phyloP scores from a whole-genome alignment of 2,113 vertebrate species.

The Butastur rufipennis region DNA sequence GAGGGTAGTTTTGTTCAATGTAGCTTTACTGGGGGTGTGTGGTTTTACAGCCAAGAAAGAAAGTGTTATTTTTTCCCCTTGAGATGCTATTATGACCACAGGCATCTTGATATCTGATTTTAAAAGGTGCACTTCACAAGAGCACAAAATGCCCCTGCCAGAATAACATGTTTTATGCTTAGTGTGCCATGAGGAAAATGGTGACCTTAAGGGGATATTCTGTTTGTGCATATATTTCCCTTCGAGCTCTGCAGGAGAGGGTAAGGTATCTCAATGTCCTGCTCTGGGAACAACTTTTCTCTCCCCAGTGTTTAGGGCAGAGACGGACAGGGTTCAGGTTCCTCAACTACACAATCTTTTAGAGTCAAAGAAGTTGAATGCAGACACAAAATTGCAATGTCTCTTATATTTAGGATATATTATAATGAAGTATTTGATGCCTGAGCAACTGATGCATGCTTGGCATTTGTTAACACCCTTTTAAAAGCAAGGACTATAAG shows the following conservation, averaged over 20 bases:
- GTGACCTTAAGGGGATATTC: not conserved
- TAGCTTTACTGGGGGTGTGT: slow-evolving; percentile 6
- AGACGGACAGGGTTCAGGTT: not conserved
- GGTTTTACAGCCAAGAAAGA: slow-evolving; percentile 8
- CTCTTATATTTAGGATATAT: not conserved
- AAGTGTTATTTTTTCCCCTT: not conserved
- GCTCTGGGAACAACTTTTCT: not conserved
- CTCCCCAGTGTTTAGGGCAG: not conserved
- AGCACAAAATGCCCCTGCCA: not conserved
- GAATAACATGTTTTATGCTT: not conserved
- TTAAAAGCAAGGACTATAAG: not conserved
- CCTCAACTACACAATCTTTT: not conserved
- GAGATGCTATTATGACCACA: not conserved
- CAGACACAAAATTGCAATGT: not conserved
- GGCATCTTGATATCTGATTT: slow-evolving; percentile 9
- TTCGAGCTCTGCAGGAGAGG: not conserved
- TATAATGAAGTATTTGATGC: not conserved
- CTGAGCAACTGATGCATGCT: not conserved
- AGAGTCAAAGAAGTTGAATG: not conserved
- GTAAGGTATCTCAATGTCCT: not conserved
- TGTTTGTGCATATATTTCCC: not conserved
- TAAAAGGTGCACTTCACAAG: slow-evolving; percentile 9
- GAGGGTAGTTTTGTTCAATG: slow-evolving; percentile 30
- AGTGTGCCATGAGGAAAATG: not conserved
- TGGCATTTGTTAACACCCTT: not conserved